Base-by-base conservation (phyloP, 2,888 invertebrate species). In the Thera obeliscata region DNA sequence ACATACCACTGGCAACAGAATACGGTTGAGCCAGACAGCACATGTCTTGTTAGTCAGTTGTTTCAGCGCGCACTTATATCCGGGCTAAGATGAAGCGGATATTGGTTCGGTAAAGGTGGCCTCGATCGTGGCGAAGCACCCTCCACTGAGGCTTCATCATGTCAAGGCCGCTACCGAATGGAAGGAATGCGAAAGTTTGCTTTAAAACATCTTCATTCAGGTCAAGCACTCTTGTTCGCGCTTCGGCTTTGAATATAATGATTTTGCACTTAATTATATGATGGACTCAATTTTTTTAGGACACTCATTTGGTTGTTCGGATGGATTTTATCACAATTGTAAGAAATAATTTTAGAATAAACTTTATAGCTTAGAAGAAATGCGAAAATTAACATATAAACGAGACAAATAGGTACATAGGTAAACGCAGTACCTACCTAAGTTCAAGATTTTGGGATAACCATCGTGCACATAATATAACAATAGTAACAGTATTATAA, bases 81-180 rank as follows among this genome's bases (percentile, higher is more conserved):
- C 78, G 77, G 74, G 33, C 52, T 64, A 56, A 69, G 60, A 63
- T 66, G 66, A 56, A 64, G 62, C 82, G 84, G 85, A 87, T 88
- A 87, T 88, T 83, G 82, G 82, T 78, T 78, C 70, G 76, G 75
- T 58, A 69, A 75, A 74, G 68, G 70, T 67, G 79, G 78, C 88
- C 87, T 87, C 86, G 85, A 84, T 83, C 81, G 80, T 74, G 73
- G 78, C 78, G 74, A 78, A 87, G 87, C 79, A 82, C 85, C 79
- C 89, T 89, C 75, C 73, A 84, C 74, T 78, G 78, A 83, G 87
- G 74, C 84, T 84, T 78, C 75, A 74, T 74, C 73, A 67, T 75
- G 79, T 76, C 82, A 83, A 84, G 85, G 85, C 79, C 56, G 66
- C 81, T 60, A 66, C 74, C 75, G 79, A 84, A 81, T 78, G 55